Conservation (phyloP, 2,888 invertebrate species). For the Heliconius ismenius region DNA sequence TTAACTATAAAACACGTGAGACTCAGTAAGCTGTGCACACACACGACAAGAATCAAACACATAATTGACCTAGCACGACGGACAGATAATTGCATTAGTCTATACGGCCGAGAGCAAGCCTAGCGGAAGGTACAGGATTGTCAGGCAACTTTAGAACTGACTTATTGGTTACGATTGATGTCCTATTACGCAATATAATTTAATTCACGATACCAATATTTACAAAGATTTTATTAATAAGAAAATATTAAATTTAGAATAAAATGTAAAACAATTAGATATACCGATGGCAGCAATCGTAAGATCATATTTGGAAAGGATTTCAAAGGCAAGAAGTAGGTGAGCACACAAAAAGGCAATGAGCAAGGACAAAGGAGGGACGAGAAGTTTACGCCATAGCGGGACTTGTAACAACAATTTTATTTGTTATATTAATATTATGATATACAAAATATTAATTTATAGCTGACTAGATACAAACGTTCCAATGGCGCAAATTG, state of each 20-base stretch:
- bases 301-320: slow-evolving; percentile 43
- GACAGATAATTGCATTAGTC: slow-evolving; percentile 54
- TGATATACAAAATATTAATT: slow-evolving; percentile 13
- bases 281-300: slow-evolving; percentile 38
- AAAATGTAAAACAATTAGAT: background rate
- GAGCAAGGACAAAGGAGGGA: slow-evolving; percentile 52
- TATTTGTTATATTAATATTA: background rate
- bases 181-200: background rate
- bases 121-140: slow-evolving; percentile 53
- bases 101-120: slow-evolving; percentile 57
- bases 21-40: slow-evolving; percentile 34
- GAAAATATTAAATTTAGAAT: background rate
- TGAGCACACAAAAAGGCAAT: slow-evolving; percentile 73
- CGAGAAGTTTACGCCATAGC: slow-evolving; percentile 31
- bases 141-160: slow-evolving; percentile 52
- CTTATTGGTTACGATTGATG: background rate
- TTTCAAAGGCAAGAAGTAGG: slow-evolving; percentile 47
- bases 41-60: slow-evolving; percentile 46
- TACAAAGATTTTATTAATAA: background rate
- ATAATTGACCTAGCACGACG: slow-evolving; percentile 76
- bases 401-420: slow-evolving; percentile 9
- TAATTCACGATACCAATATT: background rate
- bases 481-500: slow-evolving; percentile 43
- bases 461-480: slow-evolving; percentile 8
- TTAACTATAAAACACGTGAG: slow-evolving; percentile 15